Evolutionary conservation across 2,113 vertebrate species (phyloP).

Genomic region (Datnioides undecimradiatus): DNA sequence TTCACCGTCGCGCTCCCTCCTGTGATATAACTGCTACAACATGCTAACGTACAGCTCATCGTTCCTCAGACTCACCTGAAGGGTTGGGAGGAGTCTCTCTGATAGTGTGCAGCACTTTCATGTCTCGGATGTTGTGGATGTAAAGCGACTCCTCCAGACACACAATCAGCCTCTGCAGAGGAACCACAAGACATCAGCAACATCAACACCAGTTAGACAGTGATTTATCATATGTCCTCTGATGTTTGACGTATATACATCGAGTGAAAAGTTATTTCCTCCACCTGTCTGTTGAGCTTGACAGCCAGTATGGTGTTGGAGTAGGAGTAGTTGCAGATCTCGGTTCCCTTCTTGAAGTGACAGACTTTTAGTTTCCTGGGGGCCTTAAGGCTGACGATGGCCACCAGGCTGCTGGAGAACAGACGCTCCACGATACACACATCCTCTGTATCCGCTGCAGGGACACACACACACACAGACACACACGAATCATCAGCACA

Average conservation of each 20-base stretch:
- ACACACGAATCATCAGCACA: constrained; percentile 12
- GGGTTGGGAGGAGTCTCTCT: constrained; percentile 98
- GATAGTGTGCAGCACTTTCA: constrained; percentile 99
- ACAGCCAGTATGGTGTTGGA: constrained; percentile 99
- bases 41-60: too few species aligned
- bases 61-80: constrained; percentile 82
- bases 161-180: constrained; percentile 93
- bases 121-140: constrained; percentile 99
- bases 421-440: constrained; percentile 98
- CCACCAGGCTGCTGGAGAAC: constrained; percentile 98
- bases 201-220: not conserved
- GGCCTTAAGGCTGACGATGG: constrained; percentile 98
- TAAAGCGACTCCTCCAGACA: constrained; percentile 99
- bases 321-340: constrained; percentile 99
- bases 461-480: not conserved
- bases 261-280: not conserved
- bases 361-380: constrained; percentile 99
- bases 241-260: not conserved
- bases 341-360: constrained; percentile 99
- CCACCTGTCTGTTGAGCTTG: constrained; percentile 97
- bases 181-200: constrained; percentile 8
- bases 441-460: constrained; percentile 94
- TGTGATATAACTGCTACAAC: not conserved
- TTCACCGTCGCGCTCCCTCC: too few species aligned
- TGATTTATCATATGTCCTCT: not conserved